Percentiles rank a stretch among this genome's conserved stretches.
These are phyloP conservation scores for Cheilosia vulpina DNA, from an alignment of 2,888 invertebrate species.

Conservation along the genomic window DNA sequence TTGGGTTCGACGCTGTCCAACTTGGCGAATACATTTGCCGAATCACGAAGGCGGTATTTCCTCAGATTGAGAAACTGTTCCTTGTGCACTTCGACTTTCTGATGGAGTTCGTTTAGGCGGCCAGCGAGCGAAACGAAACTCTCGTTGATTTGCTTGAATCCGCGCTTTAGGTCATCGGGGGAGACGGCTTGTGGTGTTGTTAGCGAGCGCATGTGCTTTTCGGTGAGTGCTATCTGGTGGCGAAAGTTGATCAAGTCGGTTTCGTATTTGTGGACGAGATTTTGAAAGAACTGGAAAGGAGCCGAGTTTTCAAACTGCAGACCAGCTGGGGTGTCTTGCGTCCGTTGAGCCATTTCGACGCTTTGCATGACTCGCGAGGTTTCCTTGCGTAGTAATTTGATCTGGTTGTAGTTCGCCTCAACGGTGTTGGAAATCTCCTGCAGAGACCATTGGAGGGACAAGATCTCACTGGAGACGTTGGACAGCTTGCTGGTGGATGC, in stretches of 20 bases:
- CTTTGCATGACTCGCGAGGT: slow-evolving; percentile 89
- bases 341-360: slow-evolving; percentile 91
- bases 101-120: slow-evolving; percentile 91
- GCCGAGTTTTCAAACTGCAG: slow-evolving; percentile 90
- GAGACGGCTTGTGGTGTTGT: slow-evolving; percentile 86
- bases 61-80: slow-evolving; percentile 93
- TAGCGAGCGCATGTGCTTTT: slow-evolving; percentile 88
- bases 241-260: slow-evolving; percentile 88
- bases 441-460: slow-evolving; percentile 80
- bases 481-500: slow-evolving; percentile 84
- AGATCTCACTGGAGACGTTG: slow-evolving; percentile 81
- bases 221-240: slow-evolving; percentile 89
- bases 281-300: slow-evolving; percentile 89
- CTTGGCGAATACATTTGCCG: slow-evolving; percentile 89
- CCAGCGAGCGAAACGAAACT: slow-evolving; percentile 95
- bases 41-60: slow-evolving; percentile 89
- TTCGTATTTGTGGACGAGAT: slow-evolving; percentile 89
- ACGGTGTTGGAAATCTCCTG: slow-evolving; percentile 82
- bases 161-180: slow-evolving; percentile 90
- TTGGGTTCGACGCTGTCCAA: slow-evolving; percentile 81
- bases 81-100: slow-evolving; percentile 90
- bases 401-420: slow-evolving; percentile 82
- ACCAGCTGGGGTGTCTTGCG: slow-evolving; percentile 90
- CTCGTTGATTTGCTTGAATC: slow-evolving; percentile 92
- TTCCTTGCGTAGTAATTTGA: slow-evolving; percentile 86